Percentiles rank a stretch among this genome's conserved stretches.
These are phyloP conservation scores for Proisotoma minuta DNA, from an alignment of 2,888 invertebrate genomes.

Conservation along the genomic window DNA sequence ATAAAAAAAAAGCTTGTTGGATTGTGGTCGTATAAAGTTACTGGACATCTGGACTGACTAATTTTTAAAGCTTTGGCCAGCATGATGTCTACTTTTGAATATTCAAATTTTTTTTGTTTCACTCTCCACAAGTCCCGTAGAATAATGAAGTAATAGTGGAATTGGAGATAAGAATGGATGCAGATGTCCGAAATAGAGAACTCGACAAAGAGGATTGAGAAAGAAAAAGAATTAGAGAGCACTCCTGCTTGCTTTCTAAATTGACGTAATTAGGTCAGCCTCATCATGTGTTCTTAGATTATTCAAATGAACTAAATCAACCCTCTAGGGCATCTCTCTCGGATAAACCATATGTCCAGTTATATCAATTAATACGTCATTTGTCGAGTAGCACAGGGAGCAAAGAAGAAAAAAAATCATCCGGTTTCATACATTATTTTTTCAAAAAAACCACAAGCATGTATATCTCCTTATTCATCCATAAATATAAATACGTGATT, in stretches of 20 bases:
- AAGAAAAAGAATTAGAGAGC: not conserved
- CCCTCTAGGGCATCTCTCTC: not conserved
- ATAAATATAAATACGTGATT: not conserved
- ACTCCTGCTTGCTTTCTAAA: not conserved
- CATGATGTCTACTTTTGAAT: slow-evolving; percentile 8
- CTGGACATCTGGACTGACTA: slow-evolving; percentile 7
- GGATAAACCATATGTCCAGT: not conserved
- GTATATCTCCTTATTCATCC: not conserved
- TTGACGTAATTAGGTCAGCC: slow-evolving; percentile 13
- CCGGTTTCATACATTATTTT: not conserved
- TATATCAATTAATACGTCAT: not conserved
- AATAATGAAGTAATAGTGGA: not conserved
- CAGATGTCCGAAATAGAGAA: slow-evolving; percentile 5
- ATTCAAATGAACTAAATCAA: not conserved
- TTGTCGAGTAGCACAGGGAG: not conserved
- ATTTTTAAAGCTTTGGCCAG: slow-evolving; percentile 1
- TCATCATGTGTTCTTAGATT: slow-evolving; percentile 13
- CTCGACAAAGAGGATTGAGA: slow-evolving; percentile 7
- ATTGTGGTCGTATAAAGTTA: not conserved
- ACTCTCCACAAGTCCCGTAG: not conserved
- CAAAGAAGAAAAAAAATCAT: not conserved
- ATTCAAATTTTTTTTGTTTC: slow-evolving; percentile 8
- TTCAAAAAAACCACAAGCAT: not conserved
- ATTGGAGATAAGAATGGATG: not conserved
- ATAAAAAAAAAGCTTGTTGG: not conserved